phyloP scores from a whole-genome alignment of 2,113 vertebrate species.

The Anseranas semipalmata region DNA sequence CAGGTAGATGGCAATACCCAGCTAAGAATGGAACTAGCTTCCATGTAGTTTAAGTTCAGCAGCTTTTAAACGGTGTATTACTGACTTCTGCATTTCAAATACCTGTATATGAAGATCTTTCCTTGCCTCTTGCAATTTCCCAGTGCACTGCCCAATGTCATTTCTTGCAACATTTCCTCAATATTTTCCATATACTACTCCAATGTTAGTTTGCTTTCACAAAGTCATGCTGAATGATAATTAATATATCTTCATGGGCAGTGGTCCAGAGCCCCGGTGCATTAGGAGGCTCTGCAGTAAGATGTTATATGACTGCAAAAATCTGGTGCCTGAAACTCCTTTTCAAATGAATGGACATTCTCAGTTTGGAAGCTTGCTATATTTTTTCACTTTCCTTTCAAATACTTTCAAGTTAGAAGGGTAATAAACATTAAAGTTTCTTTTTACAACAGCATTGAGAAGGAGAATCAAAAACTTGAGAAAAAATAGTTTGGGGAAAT shows the following conservation, averaged over 20 bases:
- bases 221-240: not conserved
- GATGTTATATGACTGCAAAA: not conserved
- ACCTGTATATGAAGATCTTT: not conserved
- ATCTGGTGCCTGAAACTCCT: not conserved
- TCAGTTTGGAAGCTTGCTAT: rapidly evolving
- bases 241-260: not conserved
- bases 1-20: not conserved
- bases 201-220: not conserved
- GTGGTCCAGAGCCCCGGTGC: not conserved
- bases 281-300: not conserved
- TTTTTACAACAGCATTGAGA: not conserved
- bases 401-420: not conserved
- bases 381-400: not conserved
- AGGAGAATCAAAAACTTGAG: not conserved
- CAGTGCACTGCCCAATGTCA: not conserved
- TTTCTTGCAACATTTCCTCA: not conserved
- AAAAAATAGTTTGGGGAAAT: not conserved
- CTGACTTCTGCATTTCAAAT: not conserved
- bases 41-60: not conserved
- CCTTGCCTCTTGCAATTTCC: not conserved
- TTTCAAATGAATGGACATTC: not conserved
- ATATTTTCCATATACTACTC: not conserved
- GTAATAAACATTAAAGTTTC: not conserved
- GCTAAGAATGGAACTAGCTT: not conserved
- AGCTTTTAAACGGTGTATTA: not conserved